Evolutionary conservation across 1,140 invertebrate genomes (phyloP).

Genomic region (Wasmannia auropunctata): DNA sequence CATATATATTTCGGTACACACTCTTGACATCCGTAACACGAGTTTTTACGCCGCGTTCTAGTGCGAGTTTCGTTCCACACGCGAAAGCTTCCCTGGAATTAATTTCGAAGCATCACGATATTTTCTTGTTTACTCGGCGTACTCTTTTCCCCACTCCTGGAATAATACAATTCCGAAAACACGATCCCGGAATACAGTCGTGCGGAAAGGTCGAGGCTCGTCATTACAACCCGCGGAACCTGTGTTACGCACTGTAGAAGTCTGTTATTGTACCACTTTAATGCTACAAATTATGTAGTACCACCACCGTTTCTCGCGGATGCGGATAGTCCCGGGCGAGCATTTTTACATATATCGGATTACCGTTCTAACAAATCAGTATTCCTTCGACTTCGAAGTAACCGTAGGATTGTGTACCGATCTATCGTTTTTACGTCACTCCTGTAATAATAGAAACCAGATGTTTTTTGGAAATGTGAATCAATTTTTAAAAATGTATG

Average conservation of each 20-base stretch:
- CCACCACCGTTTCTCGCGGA: conserved; percentile 42
- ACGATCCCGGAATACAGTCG: neutral
- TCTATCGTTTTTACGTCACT: conserved; percentile 67
- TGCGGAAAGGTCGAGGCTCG: conserved; percentile 4
- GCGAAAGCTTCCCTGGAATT: neutral
- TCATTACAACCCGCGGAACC: conserved; percentile 16
- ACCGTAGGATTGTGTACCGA: conserved; percentile 66
- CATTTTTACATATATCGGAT: conserved; percentile 51
- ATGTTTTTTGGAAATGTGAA: conserved; percentile 69
- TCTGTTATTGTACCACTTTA: conserved; percentile 53
- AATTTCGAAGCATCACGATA: neutral
- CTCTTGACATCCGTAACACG: conserved; percentile 16
- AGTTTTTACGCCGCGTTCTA: conserved; percentile 14
- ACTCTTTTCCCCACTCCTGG: neutral
- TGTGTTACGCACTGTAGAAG: conserved; percentile 52
- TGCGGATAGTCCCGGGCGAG: conserved; percentile 1
- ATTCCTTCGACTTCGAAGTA: conserved; percentile 64
- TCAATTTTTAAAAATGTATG: conserved; percentile 74
- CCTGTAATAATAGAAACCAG: conserved; percentile 68
- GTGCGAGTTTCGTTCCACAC: conserved; percentile 35
- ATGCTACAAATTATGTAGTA: conserved; percentile 53
- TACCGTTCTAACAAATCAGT: conserved; percentile 64
- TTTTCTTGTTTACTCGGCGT: neutral
- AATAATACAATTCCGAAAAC: neutral
- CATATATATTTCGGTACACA: conserved; percentile 32